phyloP scores from a whole-genome alignment of 2,113 vertebrate genomes.

The Triplophysa rosa region DNA sequence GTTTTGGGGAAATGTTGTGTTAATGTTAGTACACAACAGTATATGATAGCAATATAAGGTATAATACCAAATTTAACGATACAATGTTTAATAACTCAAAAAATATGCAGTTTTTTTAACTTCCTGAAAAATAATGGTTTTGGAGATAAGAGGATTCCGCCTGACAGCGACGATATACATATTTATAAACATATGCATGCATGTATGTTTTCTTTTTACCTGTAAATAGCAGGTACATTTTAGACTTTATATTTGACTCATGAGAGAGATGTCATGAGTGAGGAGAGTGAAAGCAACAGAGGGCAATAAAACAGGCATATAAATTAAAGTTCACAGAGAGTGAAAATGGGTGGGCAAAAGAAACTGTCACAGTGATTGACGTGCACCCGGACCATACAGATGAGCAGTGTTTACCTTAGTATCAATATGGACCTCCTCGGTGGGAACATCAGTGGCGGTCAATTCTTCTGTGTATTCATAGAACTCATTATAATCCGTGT shows the following conservation, averaged over 20 bases:
- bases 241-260: not conserved
- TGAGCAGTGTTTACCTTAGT: conserved; percentile 81
- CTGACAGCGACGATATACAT: too few relatives aligned
- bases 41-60: too few relatives aligned
- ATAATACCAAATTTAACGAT: too few relatives aligned
- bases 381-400: not conserved
- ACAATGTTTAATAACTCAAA: too few relatives aligned
- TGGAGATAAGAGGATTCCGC: too few relatives aligned
- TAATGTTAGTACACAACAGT: too few relatives aligned
- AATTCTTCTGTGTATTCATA: conserved; percentile 91
- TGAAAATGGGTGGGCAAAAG: conserved; percentile 1
- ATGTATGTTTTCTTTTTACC: not conserved
- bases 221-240: not conserved
- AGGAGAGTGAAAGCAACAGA: not conserved
- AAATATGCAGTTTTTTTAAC: too few relatives aligned
- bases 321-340: conserved; percentile 4
- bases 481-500: conserved; percentile 81
- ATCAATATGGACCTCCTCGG: conserved; percentile 77
- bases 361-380: not conserved
- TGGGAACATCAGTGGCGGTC: conserved; percentile 79
- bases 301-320: not conserved
- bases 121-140: too few relatives aligned
- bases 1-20: too few relatives aligned
- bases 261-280: not conserved
- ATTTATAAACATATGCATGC: not conserved